Evolutionary conservation across 2,888 invertebrate species (phyloP).

Genomic region (Dendrolimus pini): DNA sequence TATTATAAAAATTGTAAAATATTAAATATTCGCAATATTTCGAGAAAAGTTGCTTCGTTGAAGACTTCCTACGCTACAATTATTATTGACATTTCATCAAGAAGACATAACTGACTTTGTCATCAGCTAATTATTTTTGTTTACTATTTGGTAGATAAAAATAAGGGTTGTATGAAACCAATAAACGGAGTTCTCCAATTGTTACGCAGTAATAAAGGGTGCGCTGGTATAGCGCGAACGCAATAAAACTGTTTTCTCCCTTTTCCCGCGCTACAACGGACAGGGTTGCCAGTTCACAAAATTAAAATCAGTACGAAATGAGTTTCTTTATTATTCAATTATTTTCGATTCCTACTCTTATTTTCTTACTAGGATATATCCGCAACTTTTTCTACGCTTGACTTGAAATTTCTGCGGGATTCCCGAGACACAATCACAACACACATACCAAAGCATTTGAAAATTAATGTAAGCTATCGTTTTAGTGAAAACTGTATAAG

Average conservation of each 20-base stretch:
- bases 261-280: neutral
- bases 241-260: neutral
- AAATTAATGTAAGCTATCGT: too few species aligned
- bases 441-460: too few species aligned
- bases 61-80: too few species aligned
- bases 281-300: neutral
- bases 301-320: neutral
- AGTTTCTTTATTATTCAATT: neutral
- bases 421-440: too few species aligned
- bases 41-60: too few species aligned
- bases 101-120: neutral
- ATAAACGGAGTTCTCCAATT: neutral
- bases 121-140: neutral
- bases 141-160: neutral
- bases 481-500: too few species aligned
- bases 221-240: neutral
- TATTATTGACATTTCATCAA: too few species aligned
- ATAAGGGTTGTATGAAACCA: neutral
- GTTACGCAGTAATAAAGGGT: neutral
- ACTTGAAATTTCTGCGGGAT: too few species aligned
- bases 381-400: neutral
- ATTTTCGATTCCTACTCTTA: neutral
- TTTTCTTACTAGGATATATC: neutral
- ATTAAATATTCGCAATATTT: too few species aligned
- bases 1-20: too few species aligned